These are phyloP conservation scores for Lagodon rhomboides DNA, from an alignment of 2,797 vertebrate genomes.

Conservation along the genomic window DNA sequence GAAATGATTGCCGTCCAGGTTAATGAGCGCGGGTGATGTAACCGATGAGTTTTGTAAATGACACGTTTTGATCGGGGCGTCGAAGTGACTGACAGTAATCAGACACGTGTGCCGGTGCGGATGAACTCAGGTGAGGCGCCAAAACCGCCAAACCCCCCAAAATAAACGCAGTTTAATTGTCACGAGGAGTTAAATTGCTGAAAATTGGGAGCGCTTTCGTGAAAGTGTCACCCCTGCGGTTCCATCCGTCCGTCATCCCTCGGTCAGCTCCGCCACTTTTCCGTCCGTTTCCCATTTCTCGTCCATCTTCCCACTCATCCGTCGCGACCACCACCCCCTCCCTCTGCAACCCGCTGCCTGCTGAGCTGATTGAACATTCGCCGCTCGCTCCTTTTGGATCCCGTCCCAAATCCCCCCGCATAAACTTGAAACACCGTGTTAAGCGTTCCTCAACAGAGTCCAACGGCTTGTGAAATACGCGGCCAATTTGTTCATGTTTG, in stretches of 20 bases:
- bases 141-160: slow-evolving; percentile 19
- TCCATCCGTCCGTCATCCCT: slow-evolving; percentile 39
- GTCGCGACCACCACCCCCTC: slow-evolving; percentile 9
- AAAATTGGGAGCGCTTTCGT: slow-evolving; percentile 38
- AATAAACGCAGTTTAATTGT: slow-evolving; percentile 50
- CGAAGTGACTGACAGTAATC: slow-evolving; percentile 62
- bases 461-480: slow-evolving; percentile 67
- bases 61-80: slow-evolving; percentile 28
- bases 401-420: slow-evolving; percentile 66
- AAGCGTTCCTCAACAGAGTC: slow-evolving; percentile 64
- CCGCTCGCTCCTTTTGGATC: slow-evolving; percentile 73
- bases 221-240: slow-evolving; percentile 18
- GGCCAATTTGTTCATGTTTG: slow-evolving; percentile 72
- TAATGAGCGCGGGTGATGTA: slow-evolving; percentile 38
- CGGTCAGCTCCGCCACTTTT: slow-evolving; percentile 31
- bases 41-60: slow-evolving; percentile 26
- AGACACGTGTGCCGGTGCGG: slow-evolving; percentile 5
- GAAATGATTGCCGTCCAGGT: slow-evolving; percentile 41
- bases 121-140: slow-evolving; percentile 19
- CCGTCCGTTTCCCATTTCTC: slow-evolving; percentile 31
- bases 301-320: slow-evolving; percentile 40
- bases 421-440: slow-evolving; percentile 64
- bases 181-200: slow-evolving; percentile 49
- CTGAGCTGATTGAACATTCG: slow-evolving; percentile 75
- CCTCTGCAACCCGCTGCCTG: slow-evolving; percentile 37